Evolutionary conservation across 1,140 invertebrate species (phyloP), one percentile per base, ranked within the genome.

Genomic region (Macrostomum lignano): DNA sequence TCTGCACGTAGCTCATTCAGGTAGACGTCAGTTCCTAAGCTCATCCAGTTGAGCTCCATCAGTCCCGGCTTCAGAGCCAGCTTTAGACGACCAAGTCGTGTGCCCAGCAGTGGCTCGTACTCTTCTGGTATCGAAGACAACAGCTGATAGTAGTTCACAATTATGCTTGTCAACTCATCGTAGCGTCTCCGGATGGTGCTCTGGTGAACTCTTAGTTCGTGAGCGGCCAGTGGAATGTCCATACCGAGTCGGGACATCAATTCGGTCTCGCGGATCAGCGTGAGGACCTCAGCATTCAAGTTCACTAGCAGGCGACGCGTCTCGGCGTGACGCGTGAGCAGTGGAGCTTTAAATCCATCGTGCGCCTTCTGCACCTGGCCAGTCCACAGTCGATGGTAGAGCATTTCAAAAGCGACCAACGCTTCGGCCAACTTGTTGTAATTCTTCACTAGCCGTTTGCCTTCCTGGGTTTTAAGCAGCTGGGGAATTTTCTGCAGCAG

Each of bases 101-200:
- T 67, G 6, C 74, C 70, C 40, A 86, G 64, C 55, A 82, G 72
- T 0, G 73, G 73, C 14, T 84, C 59, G 46, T 84, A 70, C 11
- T 82, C 60, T 15, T 74, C 72, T 14, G 77, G 65, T 10, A 86
- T 73, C 60, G 82, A 77, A 45, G 75, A 74, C 0, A 84, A 74
- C 21, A 67, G 60, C 21, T 66, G 63, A 23, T 51, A 52, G 37
- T 58, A 49, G 36, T 53, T 42, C 5, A 61, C 40, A 46, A 59
- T 1, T 34, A 43, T 41, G 44, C 73, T 72, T 58, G 76, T 69
- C 14, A 82, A 54, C 5, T 70, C 72, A 50, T 79, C 72, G 44
- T 71, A 72, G 19, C 77, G 65, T 7, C 70, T 55, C 1, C 66
- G 69, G 42, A 81, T 82, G 45, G 77, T 68, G 36, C 73, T 66